A percentile compares a stretch with the other conserved stretches of the same genome.
phyloP scores from a whole-genome alignment of 2,888 invertebrate species.

The Axea sp. region DNA sequence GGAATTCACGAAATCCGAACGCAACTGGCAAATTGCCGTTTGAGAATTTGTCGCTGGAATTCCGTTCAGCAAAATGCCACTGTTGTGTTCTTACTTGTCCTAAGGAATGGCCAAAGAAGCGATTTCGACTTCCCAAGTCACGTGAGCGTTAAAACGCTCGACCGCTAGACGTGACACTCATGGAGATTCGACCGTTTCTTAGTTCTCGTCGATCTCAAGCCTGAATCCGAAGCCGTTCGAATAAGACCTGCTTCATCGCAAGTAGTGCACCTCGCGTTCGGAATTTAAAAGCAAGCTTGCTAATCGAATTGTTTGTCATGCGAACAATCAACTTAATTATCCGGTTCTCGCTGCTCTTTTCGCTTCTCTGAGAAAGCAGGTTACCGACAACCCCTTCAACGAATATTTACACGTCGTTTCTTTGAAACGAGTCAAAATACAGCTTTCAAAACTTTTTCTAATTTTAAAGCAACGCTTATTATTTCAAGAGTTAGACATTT shows the following conservation, averaged over 20 bases:
- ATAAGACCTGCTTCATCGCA: constrained; percentile 38
- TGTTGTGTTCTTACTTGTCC: constrained; percentile 74
- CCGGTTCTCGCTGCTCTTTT: constrained; percentile 42
- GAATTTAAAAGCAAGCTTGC: constrained; percentile 45
- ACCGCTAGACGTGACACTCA: constrained; percentile 64
- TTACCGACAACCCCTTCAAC: constrained; percentile 8
- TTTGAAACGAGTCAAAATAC: constrained; percentile 4
- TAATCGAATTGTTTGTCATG: constrained; percentile 62
- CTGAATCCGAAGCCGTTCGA: constrained; percentile 38
- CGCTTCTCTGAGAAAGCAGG: constrained; percentile 8
- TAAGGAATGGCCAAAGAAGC: constrained; percentile 70
- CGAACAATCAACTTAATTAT: constrained; percentile 61
- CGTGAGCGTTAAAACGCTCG: constrained; percentile 58
- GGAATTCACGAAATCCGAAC: constrained; percentile 75
- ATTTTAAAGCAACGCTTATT: too few species aligned
- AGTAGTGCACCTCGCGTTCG: constrained; percentile 42
- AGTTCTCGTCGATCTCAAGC: constrained; percentile 41
- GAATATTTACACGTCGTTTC: constrained; percentile 44
- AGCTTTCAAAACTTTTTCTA: too few species aligned
- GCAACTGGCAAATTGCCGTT: constrained; percentile 76
- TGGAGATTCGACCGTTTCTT: constrained; percentile 62
- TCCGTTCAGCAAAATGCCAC: constrained; percentile 74
- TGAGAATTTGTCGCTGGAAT: constrained; percentile 74
- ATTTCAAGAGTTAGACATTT: too few species aligned
- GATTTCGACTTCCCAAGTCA: constrained; percentile 65